Evolutionary conservation across 2,113 vertebrate species (phyloP).

Genomic region (Sylvilagus bachmani): DNA sequence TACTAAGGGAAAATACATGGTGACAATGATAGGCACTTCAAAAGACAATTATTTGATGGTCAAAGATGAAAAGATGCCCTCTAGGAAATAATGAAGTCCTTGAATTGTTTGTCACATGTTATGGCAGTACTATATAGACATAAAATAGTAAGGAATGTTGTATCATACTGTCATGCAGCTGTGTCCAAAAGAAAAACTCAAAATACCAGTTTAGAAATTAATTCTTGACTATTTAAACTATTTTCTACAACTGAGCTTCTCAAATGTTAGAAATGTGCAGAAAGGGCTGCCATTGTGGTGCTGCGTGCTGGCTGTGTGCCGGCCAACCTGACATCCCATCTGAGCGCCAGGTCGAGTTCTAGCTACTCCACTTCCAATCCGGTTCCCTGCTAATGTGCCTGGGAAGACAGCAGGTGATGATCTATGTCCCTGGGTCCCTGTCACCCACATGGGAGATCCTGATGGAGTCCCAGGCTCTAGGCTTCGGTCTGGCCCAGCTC

Average conservation of each 20-base stretch:
- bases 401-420: too few species aligned
- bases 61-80: constrained; percentile 6
- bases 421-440: too few species aligned
- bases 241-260: constrained; percentile 11
- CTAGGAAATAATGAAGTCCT: constrained; percentile 3
- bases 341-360: too few species aligned
- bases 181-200: neutral
- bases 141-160: neutral
- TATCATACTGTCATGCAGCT: neutral
- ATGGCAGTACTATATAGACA: neutral
- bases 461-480: too few species aligned
- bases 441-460: too few species aligned
- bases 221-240: neutral
- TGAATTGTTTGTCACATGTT: constrained; percentile 19
- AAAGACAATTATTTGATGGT: constrained; percentile 20
- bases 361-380: too few species aligned
- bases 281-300: too few species aligned
- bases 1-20: constrained; percentile 23
- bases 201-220: constrained; percentile 53
- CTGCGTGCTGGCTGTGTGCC: too few species aligned
- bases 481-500: too few species aligned
- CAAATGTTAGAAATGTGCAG: neutral
- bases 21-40: neutral
- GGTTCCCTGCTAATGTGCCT: too few species aligned
- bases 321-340: too few species aligned